Base-by-base conservation (phyloP, 2,888 invertebrate genomes). In the Agrilus biguttatus region DNA sequence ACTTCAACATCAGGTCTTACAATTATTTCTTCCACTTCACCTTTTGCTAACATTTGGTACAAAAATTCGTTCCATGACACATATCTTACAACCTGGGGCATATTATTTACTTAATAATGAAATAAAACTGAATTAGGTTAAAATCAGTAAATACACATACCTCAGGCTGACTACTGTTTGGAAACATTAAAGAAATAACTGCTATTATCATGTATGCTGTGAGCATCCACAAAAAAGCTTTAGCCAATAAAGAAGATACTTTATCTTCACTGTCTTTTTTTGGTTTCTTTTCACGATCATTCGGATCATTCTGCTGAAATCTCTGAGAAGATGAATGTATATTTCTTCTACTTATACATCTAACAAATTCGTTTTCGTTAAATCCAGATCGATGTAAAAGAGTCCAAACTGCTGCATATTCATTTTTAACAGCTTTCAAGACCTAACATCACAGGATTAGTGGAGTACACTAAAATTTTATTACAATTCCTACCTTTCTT, bases 21-120 rank as follows among this genome's bases (percentile, higher is more conserved):
- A 48, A 88, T 78, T 8, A 91, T 68, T 65, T 89, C 84, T 55
- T 88, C 83, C 0, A 95, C 95, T 71, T 96, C 95, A 12, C 96
- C 96, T 60, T 87, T 89, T 0, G 87, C 81, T 42, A 97, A 67
- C 87, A 97, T 89, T 47, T 91, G 84, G 65, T 93, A 83, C 0
- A 92, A 78, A 70, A 97, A 97, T 67, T 96, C 95, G 67, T 92
- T 91, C 96, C 96, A 97, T 0, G 91, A 88, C 2, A 92, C 83
- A 61, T 84, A 87, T 28, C 83, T 71, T n/a, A 78, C 70, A 21
- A 76, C 60, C 76, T 78, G 5, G 10, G 10, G 10, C 28, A 28
- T 8, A 62, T 7, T 48, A 49, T 41, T 33, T 10, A 12, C 13
- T 32, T 14, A 12, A 34, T 21, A 41, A 34, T 33, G 7, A 35